Conservation (phyloP, 2,888 invertebrate species). For the Drosophila borealis region DNA sequence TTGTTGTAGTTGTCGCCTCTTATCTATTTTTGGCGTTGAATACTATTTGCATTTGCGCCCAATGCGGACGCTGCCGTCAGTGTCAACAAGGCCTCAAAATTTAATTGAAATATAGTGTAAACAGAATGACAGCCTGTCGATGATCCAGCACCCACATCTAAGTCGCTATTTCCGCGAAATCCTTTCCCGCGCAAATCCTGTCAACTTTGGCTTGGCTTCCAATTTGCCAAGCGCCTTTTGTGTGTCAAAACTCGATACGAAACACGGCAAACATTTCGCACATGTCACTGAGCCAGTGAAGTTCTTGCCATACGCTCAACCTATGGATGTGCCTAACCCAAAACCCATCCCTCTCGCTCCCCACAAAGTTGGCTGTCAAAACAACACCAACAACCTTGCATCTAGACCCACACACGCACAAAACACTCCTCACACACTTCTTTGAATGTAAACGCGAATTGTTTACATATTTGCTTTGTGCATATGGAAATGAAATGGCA, state of each 20-base stretch:
- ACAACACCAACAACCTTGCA: conserved; percentile 46
- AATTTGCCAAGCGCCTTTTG: conserved; percentile 67
- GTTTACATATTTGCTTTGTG: conserved; percentile 75
- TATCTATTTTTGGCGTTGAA: conserved; percentile 23
- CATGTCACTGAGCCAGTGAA: conserved; percentile 71
- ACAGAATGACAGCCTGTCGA: conserved; percentile 72
- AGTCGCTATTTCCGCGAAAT: conserved; percentile 62
- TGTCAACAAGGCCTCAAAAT: conserved; percentile 70
- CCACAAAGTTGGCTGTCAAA: conserved; percentile 54
- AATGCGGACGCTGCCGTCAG: conserved; percentile 50
- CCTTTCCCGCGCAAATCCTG: conserved; percentile 70
- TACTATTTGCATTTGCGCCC: conserved; percentile 53
- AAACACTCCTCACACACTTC: conserved; percentile 18
- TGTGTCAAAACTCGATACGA: conserved; percentile 60
- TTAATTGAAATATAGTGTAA: conserved; percentile 80
- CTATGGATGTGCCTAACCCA: conserved; percentile 22
- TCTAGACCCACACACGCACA: conserved; percentile 15
- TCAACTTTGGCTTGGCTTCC: conserved; percentile 65
- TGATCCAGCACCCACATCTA: conserved; percentile 54
- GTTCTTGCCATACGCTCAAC: conserved; percentile 51
- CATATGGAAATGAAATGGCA: conserved; percentile 79
- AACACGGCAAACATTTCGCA: conserved; percentile 71
- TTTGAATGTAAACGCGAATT: conserved; percentile 59
- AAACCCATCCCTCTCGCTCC: neutral
- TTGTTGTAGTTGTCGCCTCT: conserved; percentile 14